Evolutionary conservation across 2,113 vertebrate species (phyloP).

Genomic region (Neogobius melanostomus): DNA sequence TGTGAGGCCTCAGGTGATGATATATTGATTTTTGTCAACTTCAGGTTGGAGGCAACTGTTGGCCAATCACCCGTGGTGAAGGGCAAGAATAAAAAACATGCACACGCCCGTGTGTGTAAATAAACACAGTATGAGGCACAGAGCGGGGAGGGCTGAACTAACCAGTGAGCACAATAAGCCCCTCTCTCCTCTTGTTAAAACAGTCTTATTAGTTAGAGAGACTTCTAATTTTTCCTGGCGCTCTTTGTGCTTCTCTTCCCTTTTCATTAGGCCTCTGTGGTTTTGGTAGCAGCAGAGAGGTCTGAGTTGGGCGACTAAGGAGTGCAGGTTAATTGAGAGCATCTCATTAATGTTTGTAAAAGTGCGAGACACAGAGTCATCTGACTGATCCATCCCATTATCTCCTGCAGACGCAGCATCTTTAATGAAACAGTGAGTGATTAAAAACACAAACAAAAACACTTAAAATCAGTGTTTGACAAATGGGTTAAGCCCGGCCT

Average conservation of each 20-base stretch:
- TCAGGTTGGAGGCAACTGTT: conserved; percentile 71
- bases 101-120: conserved; percentile 11
- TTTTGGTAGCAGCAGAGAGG: conserved; percentile 51
- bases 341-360: conserved; percentile 56
- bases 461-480: conserved; percentile 52
- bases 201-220: conserved; percentile 58
- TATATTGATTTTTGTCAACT: conserved; percentile 76
- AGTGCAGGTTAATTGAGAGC: conserved; percentile 63
- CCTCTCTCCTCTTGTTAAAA: conserved; percentile 56
- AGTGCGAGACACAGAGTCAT: conserved; percentile 42
- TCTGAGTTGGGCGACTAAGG: conserved; percentile 32
- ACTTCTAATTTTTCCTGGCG: conserved; percentile 29
- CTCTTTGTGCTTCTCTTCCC: conserved; percentile 35
- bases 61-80: conserved; percentile 72
- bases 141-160: conserved; percentile 32
- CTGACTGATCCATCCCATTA: conserved; percentile 67
- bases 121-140: conserved; percentile 4
- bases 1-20: conserved; percentile 60
- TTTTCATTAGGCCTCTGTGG: conserved; percentile 54
- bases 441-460: conserved; percentile 68
- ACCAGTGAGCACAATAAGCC: conserved; percentile 45
- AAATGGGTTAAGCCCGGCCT: conserved; percentile 50
- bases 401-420: conserved; percentile 44
- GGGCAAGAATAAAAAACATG: conserved; percentile 59
- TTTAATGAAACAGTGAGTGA: conserved; percentile 65